Evolutionary conservation across 2,888 invertebrate species (phyloP), one percentile per base, ranked within the genome.

Genomic region (Stenotaenia linearis): DNA sequence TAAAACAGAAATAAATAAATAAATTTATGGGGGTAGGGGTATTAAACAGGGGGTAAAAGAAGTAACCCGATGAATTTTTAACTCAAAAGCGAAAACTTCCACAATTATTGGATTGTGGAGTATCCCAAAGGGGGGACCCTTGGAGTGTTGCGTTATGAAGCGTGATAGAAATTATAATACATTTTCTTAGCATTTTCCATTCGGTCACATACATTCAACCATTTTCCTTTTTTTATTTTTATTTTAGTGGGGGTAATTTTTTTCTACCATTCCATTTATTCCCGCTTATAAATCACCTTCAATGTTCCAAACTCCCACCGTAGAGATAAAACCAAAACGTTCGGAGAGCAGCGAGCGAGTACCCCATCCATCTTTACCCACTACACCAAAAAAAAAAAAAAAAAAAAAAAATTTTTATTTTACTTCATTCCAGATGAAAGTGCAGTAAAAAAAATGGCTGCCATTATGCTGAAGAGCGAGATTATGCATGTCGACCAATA

Each of bases 201-300:
- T 28, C 69, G 10, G 9, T 28, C 69, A 69, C 23, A 28, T 28
- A 28, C 50, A 21, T 3, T 18, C 5, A 5, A n/a, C 9, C 7
- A 2, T 45, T 3, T 18, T 45, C 45, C 45, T 50, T 50, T 18
- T 50, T 7, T 23, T 69, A 25, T 69, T 69, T 69, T 69, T 69
- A 12, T n/a, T 69, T 69, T 28, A 69, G 69, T 28, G 69, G 69
- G 69, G 69, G 23, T 28, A 69, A 28, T 69, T 69, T 69, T 69
- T 69, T 69, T 69, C 69, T 69, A 69, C 69, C 69, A 69, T 69
- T 69, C 69, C 69, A 69, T 69, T 69, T 69, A 69, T 69, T 69
- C 69, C 69, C 69, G 69, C 69, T 69, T 69, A 69, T 69, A 69
- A 69, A 69, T 69, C 69, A 69, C 69, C 69, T 69, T 69, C 69